A percentile compares a stretch with the other conserved stretches of the same genome.
Conservation (phyloP, 2,113 vertebrate genomes). For the Apodemus sylvaticus region DNA sequence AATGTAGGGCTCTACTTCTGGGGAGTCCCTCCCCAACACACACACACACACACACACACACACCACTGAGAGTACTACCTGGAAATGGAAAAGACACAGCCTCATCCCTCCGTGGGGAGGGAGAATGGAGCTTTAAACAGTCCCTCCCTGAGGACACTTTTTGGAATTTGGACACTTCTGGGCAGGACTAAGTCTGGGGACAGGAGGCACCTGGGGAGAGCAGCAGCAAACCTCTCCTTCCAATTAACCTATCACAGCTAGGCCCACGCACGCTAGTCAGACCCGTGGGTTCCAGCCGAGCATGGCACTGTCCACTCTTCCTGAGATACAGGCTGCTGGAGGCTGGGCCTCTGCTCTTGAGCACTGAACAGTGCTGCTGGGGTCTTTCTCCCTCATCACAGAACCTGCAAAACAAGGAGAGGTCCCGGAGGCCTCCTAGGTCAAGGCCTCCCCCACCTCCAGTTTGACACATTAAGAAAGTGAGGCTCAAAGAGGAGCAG, state of each 20-base stretch:
- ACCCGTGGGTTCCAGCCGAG: not conserved
- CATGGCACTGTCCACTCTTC: not conserved
- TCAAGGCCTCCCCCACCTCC: not conserved
- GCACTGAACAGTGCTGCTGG: not conserved
- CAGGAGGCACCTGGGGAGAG: not conserved
- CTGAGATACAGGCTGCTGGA: not conserved
- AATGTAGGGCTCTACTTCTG: not conserved
- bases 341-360: not conserved
- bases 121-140: not conserved
- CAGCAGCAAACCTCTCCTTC: not conserved
- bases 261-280: not conserved
- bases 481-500: not conserved
- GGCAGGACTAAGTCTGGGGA: not conserved
- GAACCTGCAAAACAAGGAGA: not conserved
- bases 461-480: slow-evolving; percentile 30
- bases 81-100: not conserved
- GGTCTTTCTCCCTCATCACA: not conserved
- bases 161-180: not conserved
- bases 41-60: not conserved
- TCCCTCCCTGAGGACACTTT: not conserved
- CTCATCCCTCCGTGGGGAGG: not conserved
- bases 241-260: not conserved
- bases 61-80: not conserved
- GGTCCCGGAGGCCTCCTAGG: not conserved
- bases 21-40: no score